Conservation (phyloP, 2,797 vertebrate genomes). For the Bradypodion pumilum region DNA sequence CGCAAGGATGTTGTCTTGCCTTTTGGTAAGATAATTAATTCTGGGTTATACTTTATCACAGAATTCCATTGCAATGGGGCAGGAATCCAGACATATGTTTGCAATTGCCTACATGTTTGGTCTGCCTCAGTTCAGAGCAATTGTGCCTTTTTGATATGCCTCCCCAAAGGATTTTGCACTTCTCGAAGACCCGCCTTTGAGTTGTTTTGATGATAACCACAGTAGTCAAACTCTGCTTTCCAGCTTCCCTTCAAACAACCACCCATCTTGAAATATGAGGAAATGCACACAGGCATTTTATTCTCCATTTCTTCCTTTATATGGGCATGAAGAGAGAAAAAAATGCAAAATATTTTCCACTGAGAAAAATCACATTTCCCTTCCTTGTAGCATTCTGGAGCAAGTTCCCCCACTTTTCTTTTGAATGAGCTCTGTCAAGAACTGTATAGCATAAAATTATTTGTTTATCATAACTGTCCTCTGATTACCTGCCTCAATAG, state of each 20-base stretch:
- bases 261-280: conserved; percentile 56
- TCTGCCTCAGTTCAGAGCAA: conserved; percentile 46
- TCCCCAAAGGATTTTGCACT: conserved; percentile 67
- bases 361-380: conserved; percentile 6
- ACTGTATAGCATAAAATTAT: conserved; percentile 10
- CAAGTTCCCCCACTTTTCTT: not conserved
- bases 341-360: conserved; percentile 24
- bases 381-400: not conserved
- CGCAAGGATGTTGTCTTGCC: not conserved
- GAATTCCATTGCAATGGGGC: conserved; percentile 10
- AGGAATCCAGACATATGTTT: conserved; percentile 58
- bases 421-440: conserved; percentile 19
- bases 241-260: conserved; percentile 64
- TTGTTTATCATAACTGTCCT: conserved; percentile 22
- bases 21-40: conserved; percentile 5
- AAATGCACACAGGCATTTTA: conserved; percentile 61
- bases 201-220: conserved; percentile 71
- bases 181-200: conserved; percentile 24
- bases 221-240: conserved; percentile 54
- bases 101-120: conserved; percentile 60
- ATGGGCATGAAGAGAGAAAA: conserved; percentile 15
- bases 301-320: conserved; percentile 35
- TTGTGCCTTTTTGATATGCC: conserved; percentile 51
- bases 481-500: conserved; percentile 37
- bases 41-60: not conserved